Conservation (phyloP, 64 coral and sea anemone genomes). For the Pachyseris speciosa region DNA sequence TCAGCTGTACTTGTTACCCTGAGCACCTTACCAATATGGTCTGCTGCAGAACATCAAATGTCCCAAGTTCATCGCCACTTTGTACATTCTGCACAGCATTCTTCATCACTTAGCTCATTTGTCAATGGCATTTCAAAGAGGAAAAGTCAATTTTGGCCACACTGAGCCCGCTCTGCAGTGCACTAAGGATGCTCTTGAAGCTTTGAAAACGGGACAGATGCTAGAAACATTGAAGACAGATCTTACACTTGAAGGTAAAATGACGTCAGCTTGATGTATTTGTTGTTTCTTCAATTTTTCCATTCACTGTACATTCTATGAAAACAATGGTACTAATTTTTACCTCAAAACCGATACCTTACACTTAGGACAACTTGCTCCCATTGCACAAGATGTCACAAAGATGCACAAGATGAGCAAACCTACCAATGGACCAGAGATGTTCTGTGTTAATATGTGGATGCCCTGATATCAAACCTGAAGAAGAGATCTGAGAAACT, state of each 20-base stretch:
- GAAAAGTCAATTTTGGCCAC: slow-evolving; percentile 52
- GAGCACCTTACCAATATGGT: background rate
- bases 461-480: slow-evolving; percentile 4
- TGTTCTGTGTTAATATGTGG: background rate
- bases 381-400: background rate
- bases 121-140: slow-evolving; percentile 43
- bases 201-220: background rate
- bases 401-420: background rate
- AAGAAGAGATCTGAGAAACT: background rate
- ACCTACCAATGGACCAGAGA: background rate
- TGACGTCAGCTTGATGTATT: background rate
- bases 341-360: too few relatives aligned
- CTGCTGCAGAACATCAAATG: slow-evolving; percentile 7
- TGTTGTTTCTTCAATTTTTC: background rate
- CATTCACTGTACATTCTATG: background rate
- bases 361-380: too few relatives aligned
- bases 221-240: background rate
- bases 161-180: slow-evolving; percentile 46
- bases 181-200: slow-evolving; percentile 22
- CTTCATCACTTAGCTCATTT: slow-evolving; percentile 28
- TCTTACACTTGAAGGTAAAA: background rate
- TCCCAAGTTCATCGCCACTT: background rate
- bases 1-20: slow-evolving; percentile 22
- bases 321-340: too few relatives aligned
- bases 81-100: slow-evolving; percentile 2